Percentiles rank a stretch among this genome's conserved stretches.
Conservation (phyloP, 2,113 vertebrate genomes). For the Cariama cristata region DNA sequence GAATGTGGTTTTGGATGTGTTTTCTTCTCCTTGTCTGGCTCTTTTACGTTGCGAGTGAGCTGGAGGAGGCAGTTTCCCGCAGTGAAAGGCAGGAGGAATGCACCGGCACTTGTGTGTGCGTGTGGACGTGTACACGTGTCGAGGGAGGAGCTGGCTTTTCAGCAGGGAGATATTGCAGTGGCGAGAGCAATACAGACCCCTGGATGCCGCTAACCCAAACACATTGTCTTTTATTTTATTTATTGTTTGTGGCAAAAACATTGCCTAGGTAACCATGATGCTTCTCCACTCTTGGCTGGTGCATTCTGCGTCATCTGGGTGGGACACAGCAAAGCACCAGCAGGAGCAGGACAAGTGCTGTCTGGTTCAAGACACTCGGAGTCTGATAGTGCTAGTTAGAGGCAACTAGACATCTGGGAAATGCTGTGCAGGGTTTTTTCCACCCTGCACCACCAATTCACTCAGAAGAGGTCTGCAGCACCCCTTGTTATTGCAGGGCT, state of each 20-base stretch:
- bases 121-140: fast-evolving
- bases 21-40: neutral
- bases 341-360: neutral
- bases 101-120: neutral
- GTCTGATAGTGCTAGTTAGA: neutral
- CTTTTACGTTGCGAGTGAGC: neutral
- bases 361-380: neutral
- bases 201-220: neutral
- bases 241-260: slow-evolving; percentile 14
- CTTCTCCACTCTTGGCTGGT: neutral
- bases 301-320: neutral
- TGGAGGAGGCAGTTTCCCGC: neutral
- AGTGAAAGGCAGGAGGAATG: neutral
- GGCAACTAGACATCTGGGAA: neutral
- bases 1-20: neutral
- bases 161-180: neutral
- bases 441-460: neutral
- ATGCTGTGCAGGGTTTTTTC: neutral
- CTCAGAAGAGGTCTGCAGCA: neutral
- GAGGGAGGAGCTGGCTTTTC: neutral
- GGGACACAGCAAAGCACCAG: neutral
- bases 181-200: neutral
- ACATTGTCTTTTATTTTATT: neutral
- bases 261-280: slow-evolving; percentile 45
- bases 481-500: neutral